Evolutionary conservation across 1,140 invertebrate species (phyloP), one percentile per base, ranked within the genome.

Genomic region (Caenorhabditis tropicalis): DNA sequence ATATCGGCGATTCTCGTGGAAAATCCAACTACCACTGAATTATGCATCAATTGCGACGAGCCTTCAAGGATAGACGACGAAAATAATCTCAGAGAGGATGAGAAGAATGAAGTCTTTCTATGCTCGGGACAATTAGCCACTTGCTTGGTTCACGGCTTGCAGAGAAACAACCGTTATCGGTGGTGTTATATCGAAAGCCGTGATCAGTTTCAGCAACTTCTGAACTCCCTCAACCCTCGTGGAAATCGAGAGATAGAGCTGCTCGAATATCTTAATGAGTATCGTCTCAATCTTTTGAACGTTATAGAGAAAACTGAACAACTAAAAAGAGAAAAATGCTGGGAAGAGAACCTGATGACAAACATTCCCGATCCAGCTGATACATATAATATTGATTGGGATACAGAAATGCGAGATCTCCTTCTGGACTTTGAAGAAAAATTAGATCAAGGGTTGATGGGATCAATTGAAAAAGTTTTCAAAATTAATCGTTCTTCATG

Each of bases 371-470:
- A 87, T 80, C 79, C 85, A 9, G 48, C 46, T 4, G 83, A 80
- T 7, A 85, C 81, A 15, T 79, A 81, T 2, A 85, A 81, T 12
- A 80, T 82, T 16, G 82, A 86, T 43, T 86, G 83, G 84, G 60
- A 85, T 21, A 21, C 24, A 0, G 85, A 86, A 49, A 81, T 86
- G 19, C n/a, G 83, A 24, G 83, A 85, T 21, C 24, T 86, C 6
- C 85, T 86, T 4, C 51, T 86, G 29, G 85, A 86, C 46, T 56
- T 86, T 27, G 85, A 86, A 56, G 85, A 86, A 19, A 86, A 86
- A 27, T 16, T 85, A 0, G 58, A 85, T 36, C 81, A 85, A 49
- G 85, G 85, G 16, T 58, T 56, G 16, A 86, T 86, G 58, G 85
- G 83, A 51, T 65, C 48, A 5, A 39, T 86, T 10, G 36, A 74